Conservation (phyloP, 1,140 invertebrate genomes). For the Brachionus paranguensis region DNA sequence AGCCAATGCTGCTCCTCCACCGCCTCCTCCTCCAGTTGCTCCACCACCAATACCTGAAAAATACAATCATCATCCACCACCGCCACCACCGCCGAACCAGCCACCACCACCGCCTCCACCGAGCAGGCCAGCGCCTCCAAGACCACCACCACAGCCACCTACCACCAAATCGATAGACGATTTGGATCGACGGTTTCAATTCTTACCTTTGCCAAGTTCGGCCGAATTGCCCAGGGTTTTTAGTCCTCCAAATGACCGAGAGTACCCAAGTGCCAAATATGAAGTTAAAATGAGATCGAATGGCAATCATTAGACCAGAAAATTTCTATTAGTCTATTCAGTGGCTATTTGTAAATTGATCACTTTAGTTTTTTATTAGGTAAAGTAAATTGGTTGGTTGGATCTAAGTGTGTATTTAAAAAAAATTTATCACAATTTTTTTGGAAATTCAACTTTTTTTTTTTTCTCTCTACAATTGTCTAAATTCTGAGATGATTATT, state of each 20-base stretch:
- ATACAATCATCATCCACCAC: neutral
- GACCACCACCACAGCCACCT: slow-evolving; percentile 12
- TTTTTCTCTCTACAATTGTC: neutral
- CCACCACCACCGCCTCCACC: neutral
- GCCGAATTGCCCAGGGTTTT: neutral
- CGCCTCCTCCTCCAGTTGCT: slow-evolving; percentile 10
- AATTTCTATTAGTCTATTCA: neutral
- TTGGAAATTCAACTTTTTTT: neutral
- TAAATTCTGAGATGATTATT: neutral
- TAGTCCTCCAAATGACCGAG: neutral
- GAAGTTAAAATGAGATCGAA: neutral
- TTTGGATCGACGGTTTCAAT: slow-evolving; percentile 9
- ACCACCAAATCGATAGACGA: neutral
- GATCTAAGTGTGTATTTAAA: neutral
- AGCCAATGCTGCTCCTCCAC: neutral
- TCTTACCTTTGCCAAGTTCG: neutral
- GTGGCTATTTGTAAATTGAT: neutral
- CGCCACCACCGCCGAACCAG: slow-evolving; percentile 10
- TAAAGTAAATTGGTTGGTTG: neutral
- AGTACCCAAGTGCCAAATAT: slow-evolving; percentile 32
- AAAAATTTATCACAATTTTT: neutral
- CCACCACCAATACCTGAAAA: slow-evolving; percentile 4
- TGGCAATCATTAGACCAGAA: neutral
- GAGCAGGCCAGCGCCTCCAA: slow-evolving; percentile 14
- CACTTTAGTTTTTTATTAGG: neutral